Base-by-base conservation (phyloP, 1,140 invertebrate genomes). In the Lucilia sericata region DNA sequence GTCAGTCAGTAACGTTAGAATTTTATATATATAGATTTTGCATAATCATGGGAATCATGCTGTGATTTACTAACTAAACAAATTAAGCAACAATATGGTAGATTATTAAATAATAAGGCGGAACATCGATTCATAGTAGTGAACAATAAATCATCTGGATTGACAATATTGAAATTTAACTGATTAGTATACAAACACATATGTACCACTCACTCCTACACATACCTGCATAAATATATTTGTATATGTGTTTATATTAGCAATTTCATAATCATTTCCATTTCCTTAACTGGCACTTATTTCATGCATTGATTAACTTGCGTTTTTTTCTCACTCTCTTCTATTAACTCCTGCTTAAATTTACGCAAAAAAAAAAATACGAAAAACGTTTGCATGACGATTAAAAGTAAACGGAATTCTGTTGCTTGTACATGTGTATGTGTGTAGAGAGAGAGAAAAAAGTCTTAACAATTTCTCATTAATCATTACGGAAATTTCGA, bases 401-500 rank as follows among this genome's bases (percentile, higher is more conserved):
- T 10, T 42, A 42, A 42, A 8, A 42, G 42, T 8, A 42, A 42
- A 42, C 25, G 25, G 25, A 30, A 30, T 30, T 30, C 3, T 30
- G 42, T 10, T 42, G 42, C 42, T 42, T 42, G 0, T 30, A 2
- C 42, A 5, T 42, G 5, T 42, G 42, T 8, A 42, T 10, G 25
- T 30, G 25, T 42, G 42, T 8, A 42, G 42, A 42, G 5, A 60
- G n/a, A 3, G n/a, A n/a, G n/a, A 60, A n/a, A 55, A 55, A 55
- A 55, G 17, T 60, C n/a, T n/a, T n/a, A 60, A 60, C 55, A 60
- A 60, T 60, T 60, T 17, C 55, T 60, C 55, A 60, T 60, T 60
- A 60, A 60, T 60, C 55, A 60, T 60, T 60, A 17, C 5, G 55
- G 55, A 60, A 60, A 60, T 60, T 60, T 60, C 55, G 55, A 60